Percentiles rank a stretch among this genome's conserved stretches.
Conservation (phyloP, 2,888 invertebrate species). For the Meiosimyza decipiens region DNA sequence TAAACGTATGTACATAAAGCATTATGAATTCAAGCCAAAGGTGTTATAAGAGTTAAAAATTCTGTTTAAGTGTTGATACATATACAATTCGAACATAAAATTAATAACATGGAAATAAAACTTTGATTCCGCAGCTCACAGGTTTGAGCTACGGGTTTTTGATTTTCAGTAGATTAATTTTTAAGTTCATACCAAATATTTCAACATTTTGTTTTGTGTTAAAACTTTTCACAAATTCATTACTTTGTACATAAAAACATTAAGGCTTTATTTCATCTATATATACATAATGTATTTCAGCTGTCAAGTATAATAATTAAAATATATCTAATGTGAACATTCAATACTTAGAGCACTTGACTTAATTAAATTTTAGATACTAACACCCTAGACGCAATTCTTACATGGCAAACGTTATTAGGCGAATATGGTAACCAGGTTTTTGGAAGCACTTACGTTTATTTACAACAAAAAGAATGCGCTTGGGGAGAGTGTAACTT, state of each 20-base stretch:
- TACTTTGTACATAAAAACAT: no score
- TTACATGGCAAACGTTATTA: conserved; percentile 71
- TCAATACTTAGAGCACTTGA: neutral
- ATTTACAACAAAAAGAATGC: conserved; percentile 70
- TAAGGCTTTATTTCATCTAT: no score
- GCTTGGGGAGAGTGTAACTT: conserved; percentile 76
- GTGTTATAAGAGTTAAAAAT: no score
- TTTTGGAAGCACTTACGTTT: conserved; percentile 72
- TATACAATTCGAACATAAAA: no score
- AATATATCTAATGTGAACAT: no score
- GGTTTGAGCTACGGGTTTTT: neutral
- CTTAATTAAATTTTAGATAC: neutral
- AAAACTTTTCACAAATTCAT: no score
- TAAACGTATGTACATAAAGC: no score
- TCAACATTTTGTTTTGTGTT: no score
- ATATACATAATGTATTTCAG: neutral
- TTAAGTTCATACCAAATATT: conserved; percentile 16
- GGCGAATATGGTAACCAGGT: conserved; percentile 68
- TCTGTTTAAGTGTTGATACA: no score
- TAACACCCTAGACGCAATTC: conserved; percentile 64
- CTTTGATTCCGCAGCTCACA: neutral
- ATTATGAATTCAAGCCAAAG: no score
- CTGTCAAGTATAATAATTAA: neutral
- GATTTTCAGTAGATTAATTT: conserved; percentile 26
- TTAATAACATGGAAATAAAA: neutral